A percentile compares a stretch with the other conserved stretches of the same genome.
Conservation (phyloP, 1,140 invertebrate genomes). For the Zaprionus ornatus region DNA sequence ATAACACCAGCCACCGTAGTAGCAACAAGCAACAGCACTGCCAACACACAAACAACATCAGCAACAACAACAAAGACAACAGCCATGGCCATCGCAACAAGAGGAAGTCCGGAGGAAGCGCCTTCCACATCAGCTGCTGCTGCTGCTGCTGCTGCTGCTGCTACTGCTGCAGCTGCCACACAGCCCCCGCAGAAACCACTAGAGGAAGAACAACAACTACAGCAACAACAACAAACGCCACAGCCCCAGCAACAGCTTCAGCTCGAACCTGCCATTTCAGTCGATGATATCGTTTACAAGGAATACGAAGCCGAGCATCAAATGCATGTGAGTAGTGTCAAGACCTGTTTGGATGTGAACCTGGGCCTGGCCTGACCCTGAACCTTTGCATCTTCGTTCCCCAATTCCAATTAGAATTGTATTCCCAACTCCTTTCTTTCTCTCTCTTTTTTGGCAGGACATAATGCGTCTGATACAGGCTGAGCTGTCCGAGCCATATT, state of each 20-base stretch:
- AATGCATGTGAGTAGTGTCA: constrained; percentile 88
- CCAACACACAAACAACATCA: constrained; percentile 61
- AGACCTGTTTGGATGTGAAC: too few species aligned
- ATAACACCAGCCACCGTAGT: constrained; percentile 12
- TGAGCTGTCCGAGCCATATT: constrained; percentile 99
- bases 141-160: constrained; percentile 19
- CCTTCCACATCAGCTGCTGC: constrained; percentile 48
- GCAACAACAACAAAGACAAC: constrained; percentile 54
- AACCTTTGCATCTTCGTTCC: neutral
- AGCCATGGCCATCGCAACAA: constrained; percentile 39
- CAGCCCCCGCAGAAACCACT: neutral
- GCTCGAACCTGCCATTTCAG: constrained; percentile 70
- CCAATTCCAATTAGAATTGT: neutral
- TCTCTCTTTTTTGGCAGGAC: constrained; percentile 78
- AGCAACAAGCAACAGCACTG: constrained; percentile 65
- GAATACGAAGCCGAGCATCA: constrained; percentile 94
- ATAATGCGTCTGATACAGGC: constrained; percentile 99
- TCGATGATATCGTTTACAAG: constrained; percentile 86
- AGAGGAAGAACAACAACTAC: constrained; percentile 2
- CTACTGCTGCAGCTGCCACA: neutral
- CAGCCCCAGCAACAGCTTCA: constrained; percentile 22
- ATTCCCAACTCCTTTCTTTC: neutral
- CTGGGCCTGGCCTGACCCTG: too few species aligned
- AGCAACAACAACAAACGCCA: neutral
- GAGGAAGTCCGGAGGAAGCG: constrained; percentile 12